Evolutionary conservation across 2,113 vertebrate species (phyloP), one percentile per base, ranked within the genome.

Genomic region (Hemicordylus capensis): DNA sequence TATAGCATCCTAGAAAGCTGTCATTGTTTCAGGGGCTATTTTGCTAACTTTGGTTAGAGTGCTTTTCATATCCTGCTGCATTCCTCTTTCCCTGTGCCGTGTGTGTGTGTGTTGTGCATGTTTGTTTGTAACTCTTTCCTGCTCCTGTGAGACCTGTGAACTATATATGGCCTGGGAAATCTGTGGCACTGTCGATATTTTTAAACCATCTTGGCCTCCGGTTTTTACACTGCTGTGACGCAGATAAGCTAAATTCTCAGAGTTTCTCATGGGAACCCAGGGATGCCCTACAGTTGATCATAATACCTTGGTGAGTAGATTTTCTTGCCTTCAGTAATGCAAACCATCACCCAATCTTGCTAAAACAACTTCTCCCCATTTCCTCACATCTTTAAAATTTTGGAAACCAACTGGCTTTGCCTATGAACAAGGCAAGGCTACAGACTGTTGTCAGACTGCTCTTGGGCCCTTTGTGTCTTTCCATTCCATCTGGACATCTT

Each of bases 261-360:
- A 94, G 90, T 97, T 98, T 97, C 97, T 96, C 97, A 93, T 97
- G 97, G 97, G 98, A 97, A 97, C 95, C 92, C 85, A 34, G 87
- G 84, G 86, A 48, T 89, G 90, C 92, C 93, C 79, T 0, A 82
- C 15, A 1, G 85, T 73, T 77, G 80, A 76, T 85, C 63, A 63
- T 0, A 0, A 24, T 77, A 48, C 88, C 64, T 3, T 87, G 63
- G 88, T 89, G 1, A 76, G 83, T 42, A 83, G 81, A 82, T 87
- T 44, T 87, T 46, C 91, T 88, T 86, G 37, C 51, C 76, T 86
- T 87, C 63, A 42, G 9, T 12, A 1, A 76, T 3, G 24, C 44
- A 78, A 4, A 72, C 83, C 66, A 34, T n/a, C 42, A 10, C 83
- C 48, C 63, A 61, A 26, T 28, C 28, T 37, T 77, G 28, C 51